These are phyloP conservation scores for Peromyscus maniculatus DNA, from an alignment of 2,113 vertebrate species.

Conservation along the genomic window DNA sequence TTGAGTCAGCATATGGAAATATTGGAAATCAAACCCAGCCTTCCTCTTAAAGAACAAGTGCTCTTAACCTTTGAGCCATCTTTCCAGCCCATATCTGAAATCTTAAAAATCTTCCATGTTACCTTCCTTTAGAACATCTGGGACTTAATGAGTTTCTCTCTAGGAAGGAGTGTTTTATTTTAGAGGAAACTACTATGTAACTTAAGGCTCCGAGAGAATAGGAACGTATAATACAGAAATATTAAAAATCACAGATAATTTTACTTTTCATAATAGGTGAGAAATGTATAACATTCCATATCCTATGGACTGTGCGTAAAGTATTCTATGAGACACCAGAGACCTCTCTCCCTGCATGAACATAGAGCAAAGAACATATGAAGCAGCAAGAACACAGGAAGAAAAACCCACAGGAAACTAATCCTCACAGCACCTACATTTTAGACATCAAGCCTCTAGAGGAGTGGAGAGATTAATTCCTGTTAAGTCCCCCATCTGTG, in stretches of 20 bases:
- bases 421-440: neutral
- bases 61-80: neutral
- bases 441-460: neutral
- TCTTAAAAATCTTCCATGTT: neutral
- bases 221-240: neutral
- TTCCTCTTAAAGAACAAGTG: neutral
- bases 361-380: neutral
- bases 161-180: neutral
- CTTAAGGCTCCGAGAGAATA: neutral
- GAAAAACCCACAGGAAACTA: neutral
- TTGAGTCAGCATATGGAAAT: neutral
- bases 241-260: neutral
- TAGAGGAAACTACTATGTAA: neutral
- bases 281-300: neutral
- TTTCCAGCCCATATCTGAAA: neutral
- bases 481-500: neutral
- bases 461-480: neutral
- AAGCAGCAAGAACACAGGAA: neutral
- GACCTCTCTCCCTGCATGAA: neutral
- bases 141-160: neutral
- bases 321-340: neutral
- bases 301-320: neutral
- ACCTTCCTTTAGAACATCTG: neutral
- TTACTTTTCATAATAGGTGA: constrained; percentile 25
- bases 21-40: neutral